Evolutionary conservation across 2,113 vertebrate genomes (phyloP).

Genomic region (Alligator mississippiensis): DNA sequence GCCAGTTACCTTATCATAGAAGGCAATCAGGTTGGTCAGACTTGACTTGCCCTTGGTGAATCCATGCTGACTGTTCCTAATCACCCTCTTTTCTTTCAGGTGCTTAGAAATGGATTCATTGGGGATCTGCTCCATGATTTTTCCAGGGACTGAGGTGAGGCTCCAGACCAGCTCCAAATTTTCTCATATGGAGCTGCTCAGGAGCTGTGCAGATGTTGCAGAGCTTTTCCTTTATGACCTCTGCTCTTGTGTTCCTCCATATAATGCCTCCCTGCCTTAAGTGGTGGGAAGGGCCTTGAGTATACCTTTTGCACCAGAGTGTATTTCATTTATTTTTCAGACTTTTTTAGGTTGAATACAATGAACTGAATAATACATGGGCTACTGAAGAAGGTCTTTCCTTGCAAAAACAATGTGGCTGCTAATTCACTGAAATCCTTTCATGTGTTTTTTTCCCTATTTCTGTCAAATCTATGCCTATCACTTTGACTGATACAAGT

Average conservation of each 20-base stretch:
- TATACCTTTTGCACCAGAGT: fast-evolving
- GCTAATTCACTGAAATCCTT: background rate
- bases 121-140: too few species aligned
- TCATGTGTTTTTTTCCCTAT: background rate
- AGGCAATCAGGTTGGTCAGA: too few species aligned
- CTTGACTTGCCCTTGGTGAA: too few species aligned
- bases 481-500: background rate
- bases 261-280: background rate
- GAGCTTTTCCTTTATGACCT: background rate
- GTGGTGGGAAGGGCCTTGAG: background rate
- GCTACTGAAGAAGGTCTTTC: background rate
- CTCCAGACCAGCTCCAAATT: too few species aligned
- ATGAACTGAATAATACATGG: background rate
- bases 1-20: too few species aligned
- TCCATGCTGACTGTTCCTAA: too few species aligned
- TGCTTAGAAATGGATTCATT: too few species aligned
- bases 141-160: too few species aligned
- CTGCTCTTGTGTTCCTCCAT: background rate
- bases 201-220: background rate
- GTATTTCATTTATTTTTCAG: background rate
- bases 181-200: background rate
- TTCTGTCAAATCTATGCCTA: background rate
- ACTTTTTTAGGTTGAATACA: background rate
- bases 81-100: too few species aligned
- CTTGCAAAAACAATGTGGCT: fast-evolving